These are phyloP conservation scores for Mus pahari DNA, from an alignment of 2,113 vertebrate species.

Conservation along the genomic window DNA sequence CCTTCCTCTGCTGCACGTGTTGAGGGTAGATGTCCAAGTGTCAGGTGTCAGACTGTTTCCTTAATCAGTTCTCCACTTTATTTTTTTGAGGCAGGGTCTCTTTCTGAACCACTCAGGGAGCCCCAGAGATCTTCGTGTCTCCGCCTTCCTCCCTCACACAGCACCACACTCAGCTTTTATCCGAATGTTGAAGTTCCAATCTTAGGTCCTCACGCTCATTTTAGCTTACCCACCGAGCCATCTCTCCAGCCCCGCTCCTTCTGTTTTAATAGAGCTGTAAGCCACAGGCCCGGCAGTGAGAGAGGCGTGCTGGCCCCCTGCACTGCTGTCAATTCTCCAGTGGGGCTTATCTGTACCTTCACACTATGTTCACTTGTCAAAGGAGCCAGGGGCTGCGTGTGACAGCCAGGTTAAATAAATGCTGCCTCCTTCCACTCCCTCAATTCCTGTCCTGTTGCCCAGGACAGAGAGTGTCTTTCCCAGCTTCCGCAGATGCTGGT, in stretches of 20 bases:
- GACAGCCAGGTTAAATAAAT: conserved; percentile 81
- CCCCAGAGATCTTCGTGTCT: neutral
- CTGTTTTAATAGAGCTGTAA: neutral
- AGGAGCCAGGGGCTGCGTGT: conserved; percentile 68
- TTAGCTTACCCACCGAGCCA: neutral
- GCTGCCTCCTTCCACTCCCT: accelerated
- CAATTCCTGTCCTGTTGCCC: neutral
- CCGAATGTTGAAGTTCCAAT: neutral
- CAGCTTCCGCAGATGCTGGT: conserved; percentile 67
- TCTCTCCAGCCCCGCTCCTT: neutral
- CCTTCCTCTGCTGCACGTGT: too few relatives aligned
- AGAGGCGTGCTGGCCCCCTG: neutral
- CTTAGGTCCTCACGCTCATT: neutral
- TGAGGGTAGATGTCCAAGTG: too few relatives aligned
- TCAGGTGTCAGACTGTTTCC: neutral
- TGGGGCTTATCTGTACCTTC: conserved; percentile 83
- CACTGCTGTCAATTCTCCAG: conserved; percentile 81
- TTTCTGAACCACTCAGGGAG: neutral
- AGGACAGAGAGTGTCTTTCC: conserved; percentile 54
- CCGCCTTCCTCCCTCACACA: neutral
- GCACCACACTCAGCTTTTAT: neutral
- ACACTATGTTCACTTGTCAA: conserved; percentile 75
- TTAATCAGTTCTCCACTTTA: neutral
- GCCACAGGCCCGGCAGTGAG: neutral
- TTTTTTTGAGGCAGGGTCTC: neutral